A percentile compares a stretch with the other conserved stretches of the same genome.
These are phyloP conservation scores for Diploscapter pachys DNA, from an alignment of 1,140 invertebrate genomes.

Conservation along the genomic window DNA sequence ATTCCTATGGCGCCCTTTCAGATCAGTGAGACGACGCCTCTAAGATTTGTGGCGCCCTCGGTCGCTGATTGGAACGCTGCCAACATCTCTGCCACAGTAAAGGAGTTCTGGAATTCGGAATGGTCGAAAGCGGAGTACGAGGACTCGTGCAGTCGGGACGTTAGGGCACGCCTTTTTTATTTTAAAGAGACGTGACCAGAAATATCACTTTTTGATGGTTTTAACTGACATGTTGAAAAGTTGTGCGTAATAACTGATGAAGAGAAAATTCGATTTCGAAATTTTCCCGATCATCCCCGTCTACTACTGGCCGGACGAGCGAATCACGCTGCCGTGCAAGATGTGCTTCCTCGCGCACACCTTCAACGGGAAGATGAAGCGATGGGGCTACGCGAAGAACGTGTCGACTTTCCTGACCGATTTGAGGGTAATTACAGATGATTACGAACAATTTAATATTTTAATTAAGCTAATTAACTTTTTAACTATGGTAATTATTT, in stretches of 20 bases:
- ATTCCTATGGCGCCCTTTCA: too few relatives aligned
- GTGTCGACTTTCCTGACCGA: conserved; percentile 15
- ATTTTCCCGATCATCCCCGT: conserved; percentile 32
- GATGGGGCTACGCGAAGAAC: conserved; percentile 28
- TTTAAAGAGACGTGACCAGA: too few relatives aligned
- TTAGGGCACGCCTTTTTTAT: neutral
- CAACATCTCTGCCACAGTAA: neutral
- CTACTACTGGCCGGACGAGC: conserved; percentile 38
- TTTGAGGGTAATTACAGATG: neutral
- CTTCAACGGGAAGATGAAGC: conserved; percentile 36
- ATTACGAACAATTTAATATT: too few relatives aligned
- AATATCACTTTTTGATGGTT: neutral
- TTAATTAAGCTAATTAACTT: neutral
- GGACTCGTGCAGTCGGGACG: conserved; percentile 13
- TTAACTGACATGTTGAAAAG: neutral
- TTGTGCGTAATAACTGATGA: too few relatives aligned
- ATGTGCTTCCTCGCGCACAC: conserved; percentile 23
- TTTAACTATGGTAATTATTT: neutral
- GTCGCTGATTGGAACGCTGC: too few relatives aligned
- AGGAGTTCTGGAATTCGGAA: conserved; percentile 18
- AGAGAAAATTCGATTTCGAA: neutral
- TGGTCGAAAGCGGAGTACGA: conserved; percentile 18
- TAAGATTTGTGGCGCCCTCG: too few relatives aligned
- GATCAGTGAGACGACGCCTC: too few relatives aligned
- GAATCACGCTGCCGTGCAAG: conserved; percentile 34